phyloP scores from a whole-genome alignment of 2,797 vertebrate genomes.

The Urophycis tenuis region DNA sequence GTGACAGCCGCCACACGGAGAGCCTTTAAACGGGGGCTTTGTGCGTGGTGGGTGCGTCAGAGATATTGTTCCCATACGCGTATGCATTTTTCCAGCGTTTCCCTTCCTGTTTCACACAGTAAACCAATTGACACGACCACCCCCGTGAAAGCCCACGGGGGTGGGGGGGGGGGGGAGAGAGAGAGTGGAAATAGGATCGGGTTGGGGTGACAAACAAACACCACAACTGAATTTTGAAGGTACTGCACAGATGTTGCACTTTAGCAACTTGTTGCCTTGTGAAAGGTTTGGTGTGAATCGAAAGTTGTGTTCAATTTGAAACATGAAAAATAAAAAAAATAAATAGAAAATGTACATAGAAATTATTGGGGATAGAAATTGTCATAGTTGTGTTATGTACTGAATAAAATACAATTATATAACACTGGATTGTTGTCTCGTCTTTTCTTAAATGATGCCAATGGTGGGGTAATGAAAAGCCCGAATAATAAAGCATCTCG shows the following conservation, averaged over 20 bases:
- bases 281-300: too few relatives aligned
- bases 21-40: constrained; percentile 38
- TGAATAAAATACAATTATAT: too few relatives aligned
- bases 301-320: too few relatives aligned
- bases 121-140: neutral
- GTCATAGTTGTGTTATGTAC: too few relatives aligned
- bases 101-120: constrained; percentile 22
- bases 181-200: neutral
- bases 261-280: neutral
- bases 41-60: constrained; percentile 34
- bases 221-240: neutral
- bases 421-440: too few relatives aligned
- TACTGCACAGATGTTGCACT: neutral
- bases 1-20: constrained; percentile 29
- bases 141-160: too few relatives aligned
- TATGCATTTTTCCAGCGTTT: constrained; percentile 30
- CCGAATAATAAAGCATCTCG: too few relatives aligned
- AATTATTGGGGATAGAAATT: too few relatives aligned
- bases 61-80: constrained; percentile 46
- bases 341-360: too few relatives aligned
- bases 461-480: neutral
- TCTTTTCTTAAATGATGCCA: neutral
- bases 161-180: too few relatives aligned
- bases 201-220: neutral
- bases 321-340: too few relatives aligned